Percentiles rank a stretch among this genome's conserved stretches.
Evolutionary conservation across 2,888 invertebrate genomes (phyloP).

Genomic region (Limnephilus lunatus): DNA sequence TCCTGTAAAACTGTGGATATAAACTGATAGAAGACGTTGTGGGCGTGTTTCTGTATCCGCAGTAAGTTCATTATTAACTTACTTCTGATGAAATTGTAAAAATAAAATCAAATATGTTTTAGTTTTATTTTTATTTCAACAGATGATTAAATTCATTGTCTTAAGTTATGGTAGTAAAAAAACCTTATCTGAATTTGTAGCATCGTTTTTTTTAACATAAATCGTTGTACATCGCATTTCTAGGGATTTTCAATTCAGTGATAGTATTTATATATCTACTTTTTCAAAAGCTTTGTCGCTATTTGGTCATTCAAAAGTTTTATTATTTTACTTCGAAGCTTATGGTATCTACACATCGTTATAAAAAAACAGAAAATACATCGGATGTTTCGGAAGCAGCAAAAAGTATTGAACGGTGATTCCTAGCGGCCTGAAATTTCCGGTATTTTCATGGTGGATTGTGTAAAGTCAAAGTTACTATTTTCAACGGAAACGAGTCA

Average conservation of each 20-base stretch:
- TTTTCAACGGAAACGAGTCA: neutral
- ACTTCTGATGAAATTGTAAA: too few relatives aligned
- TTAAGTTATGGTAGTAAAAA: too few relatives aligned
- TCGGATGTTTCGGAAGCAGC: neutral
- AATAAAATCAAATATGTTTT: too few relatives aligned
- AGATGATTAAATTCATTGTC: too few relatives aligned
- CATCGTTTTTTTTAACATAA: too few relatives aligned
- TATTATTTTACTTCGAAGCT: neutral
- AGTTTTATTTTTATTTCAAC: too few relatives aligned
- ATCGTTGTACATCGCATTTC: too few relatives aligned
- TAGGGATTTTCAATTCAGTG: neutral
- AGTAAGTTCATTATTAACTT: too few relatives aligned
- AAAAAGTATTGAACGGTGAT: neutral
- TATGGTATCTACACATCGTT: neutral
- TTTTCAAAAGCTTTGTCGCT: neutral
- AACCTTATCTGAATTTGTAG: too few relatives aligned
- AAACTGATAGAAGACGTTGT: neutral
- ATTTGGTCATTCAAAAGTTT: neutral
- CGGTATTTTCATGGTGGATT: neutral
- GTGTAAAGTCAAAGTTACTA: neutral
- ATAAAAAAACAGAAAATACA: neutral
- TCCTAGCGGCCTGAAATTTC: neutral
- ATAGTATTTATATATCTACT: neutral
- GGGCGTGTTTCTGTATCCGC: neutral
- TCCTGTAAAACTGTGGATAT: neutral